Evolutionary conservation across 2,888 invertebrate genomes (phyloP).

Genomic region (Apamea epomidion): DNA sequence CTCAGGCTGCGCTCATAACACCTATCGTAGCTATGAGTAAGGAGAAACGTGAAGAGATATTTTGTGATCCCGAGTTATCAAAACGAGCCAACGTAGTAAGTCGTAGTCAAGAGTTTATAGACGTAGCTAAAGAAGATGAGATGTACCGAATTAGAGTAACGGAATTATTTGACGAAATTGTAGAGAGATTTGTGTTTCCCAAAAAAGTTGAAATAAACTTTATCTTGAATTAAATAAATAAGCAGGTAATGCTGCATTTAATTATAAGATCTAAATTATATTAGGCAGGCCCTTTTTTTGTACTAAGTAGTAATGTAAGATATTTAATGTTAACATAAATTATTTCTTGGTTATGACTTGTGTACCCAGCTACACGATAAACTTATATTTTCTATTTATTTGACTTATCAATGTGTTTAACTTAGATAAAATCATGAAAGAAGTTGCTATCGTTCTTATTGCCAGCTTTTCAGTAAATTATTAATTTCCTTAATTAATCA

Average conservation of each 20-base stretch:
- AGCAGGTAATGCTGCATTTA: not conserved
- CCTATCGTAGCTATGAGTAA: slow-evolving; percentile 78
- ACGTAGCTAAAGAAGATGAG: slow-evolving; percentile 74
- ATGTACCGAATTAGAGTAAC: slow-evolving; percentile 83
- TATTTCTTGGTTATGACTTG: slow-evolving; percentile 13
- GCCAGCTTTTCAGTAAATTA: not conserved
- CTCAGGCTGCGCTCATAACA: slow-evolving; percentile 82
- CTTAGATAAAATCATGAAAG: slow-evolving; percentile 16
- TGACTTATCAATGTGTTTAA: slow-evolving; percentile 31
- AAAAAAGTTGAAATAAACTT: slow-evolving; percentile 27
- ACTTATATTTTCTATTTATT: not conserved
- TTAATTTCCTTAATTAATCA: not conserved
- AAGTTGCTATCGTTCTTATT: slow-evolving; percentile 4
- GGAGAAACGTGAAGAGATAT: slow-evolving; percentile 75
- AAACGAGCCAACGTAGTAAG: slow-evolving; percentile 74
- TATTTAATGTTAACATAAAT: slow-evolving; percentile 1
- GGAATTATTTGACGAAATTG: slow-evolving; percentile 90
- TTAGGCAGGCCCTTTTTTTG: not conserved
- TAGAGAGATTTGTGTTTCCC: slow-evolving; percentile 83
- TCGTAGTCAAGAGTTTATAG: slow-evolving; percentile 80
- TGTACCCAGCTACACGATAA: slow-evolving; percentile 4
- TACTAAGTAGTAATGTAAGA: not conserved
- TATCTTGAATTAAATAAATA: not conserved
- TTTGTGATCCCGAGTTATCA: slow-evolving; percentile 73
- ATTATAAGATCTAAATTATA: not conserved